A percentile compares a stretch with the other conserved stretches of the same genome.
phyloP scores from a whole-genome alignment of 1,140 invertebrate species.

The Mesaphorura yosii region DNA sequence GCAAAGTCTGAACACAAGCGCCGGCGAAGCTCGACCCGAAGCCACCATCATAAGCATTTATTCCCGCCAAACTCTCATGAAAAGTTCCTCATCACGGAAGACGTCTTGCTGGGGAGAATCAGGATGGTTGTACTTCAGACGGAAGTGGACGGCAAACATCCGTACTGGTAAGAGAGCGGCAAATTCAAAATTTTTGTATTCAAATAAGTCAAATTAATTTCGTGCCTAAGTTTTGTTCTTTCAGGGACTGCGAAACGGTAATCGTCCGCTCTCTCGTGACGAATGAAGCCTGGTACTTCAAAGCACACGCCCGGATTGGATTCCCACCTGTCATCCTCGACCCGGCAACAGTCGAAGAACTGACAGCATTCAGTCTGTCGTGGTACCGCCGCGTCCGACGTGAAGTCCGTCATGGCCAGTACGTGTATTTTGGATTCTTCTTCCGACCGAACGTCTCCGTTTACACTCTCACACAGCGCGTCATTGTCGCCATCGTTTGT shows the following conservation, averaged over 20 bases:
- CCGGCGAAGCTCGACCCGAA: background rate
- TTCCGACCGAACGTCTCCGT: slow-evolving; percentile 1
- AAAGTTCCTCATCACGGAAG: slow-evolving; percentile 7
- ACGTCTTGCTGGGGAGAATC: slow-evolving; percentile 3
- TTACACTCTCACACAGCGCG: background rate
- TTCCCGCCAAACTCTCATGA: background rate
- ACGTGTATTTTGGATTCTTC: background rate
- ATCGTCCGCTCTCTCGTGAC: background rate
- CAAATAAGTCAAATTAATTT: background rate
- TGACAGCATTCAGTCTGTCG: slow-evolving; percentile 1
- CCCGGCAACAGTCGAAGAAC: background rate
- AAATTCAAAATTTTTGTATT: background rate
- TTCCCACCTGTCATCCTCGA: background rate
- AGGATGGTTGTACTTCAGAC: background rate
- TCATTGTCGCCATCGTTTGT: background rate
- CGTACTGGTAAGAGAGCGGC: background rate
- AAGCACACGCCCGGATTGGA: background rate
- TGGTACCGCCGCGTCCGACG: background rate
- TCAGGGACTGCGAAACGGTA: slow-evolving; percentile 2
- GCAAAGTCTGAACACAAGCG: background rate
- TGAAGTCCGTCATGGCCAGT: slow-evolving; percentile 5
- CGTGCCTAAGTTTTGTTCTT: background rate
- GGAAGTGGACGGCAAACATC: background rate
- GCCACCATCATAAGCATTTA: background rate
- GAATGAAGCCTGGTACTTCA: slow-evolving; percentile 8